A percentile compares a stretch with the other conserved stretches of the same genome.
Conservation (phyloP, 1,140 invertebrate genomes). For the Agraylea sexmaculata region DNA sequence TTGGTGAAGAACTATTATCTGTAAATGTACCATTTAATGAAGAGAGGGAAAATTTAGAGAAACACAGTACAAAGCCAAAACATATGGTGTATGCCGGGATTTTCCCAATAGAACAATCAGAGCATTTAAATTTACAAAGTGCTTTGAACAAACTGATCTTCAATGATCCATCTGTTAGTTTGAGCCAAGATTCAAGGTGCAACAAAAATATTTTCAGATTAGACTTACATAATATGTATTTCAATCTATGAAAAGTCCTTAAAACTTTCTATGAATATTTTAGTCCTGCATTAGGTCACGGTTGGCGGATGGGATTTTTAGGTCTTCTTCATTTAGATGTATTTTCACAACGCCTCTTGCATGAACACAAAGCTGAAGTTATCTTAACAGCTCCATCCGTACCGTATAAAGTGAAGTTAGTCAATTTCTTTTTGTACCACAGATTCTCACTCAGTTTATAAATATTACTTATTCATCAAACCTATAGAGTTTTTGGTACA, state of each 20-base stretch:
- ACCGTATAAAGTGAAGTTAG: conserved; percentile 78
- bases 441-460: background rate
- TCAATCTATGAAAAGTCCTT: background rate
- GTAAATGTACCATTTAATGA: conserved; percentile 25
- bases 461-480: conserved; percentile 5
- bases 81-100: conserved; percentile 94
- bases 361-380: conserved; percentile 82
- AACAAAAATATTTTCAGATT: background rate
- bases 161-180: conserved; percentile 87
- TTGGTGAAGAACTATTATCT: conserved; percentile 33
- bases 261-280: conserved; percentile 22
- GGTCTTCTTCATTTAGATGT: conserved; percentile 94
- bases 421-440: conserved; percentile 6
- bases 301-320: conserved; percentile 87
- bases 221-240: too few species aligned
- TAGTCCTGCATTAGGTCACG: conserved; percentile 86
- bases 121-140: conserved; percentile 56
- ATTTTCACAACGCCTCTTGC: conserved; percentile 84
- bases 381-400: conserved; percentile 91
- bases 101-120: conserved; percentile 83
- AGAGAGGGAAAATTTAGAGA: conserved; percentile 71
- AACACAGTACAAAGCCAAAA: conserved; percentile 29
- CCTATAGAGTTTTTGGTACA: conserved; percentile 38
- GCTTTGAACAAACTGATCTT: conserved; percentile 84
- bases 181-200: conserved; percentile 71